Conservation (phyloP, 1,140 invertebrate species). For the Drosophila busckii region DNA sequence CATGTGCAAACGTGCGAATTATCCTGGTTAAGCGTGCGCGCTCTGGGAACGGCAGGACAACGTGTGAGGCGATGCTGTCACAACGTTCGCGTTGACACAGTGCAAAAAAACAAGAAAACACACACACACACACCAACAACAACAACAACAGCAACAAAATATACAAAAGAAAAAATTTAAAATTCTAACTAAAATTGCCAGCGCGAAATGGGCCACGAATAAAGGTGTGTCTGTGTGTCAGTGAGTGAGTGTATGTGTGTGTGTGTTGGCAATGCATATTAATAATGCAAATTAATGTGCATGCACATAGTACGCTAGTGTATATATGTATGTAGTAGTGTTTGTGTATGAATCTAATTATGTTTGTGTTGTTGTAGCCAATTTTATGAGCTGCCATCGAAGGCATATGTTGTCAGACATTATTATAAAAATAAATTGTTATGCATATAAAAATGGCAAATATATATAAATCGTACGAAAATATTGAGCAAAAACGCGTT, state of each 20-base stretch:
- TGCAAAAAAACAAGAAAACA: conserved; percentile 18
- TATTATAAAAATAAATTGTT: too few species aligned
- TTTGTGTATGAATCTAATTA: too few species aligned
- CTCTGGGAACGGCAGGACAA: conserved; percentile 39
- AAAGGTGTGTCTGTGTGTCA: conserved; percentile 47
- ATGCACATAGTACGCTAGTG: conserved; percentile 50
- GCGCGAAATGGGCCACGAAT: conserved; percentile 56
- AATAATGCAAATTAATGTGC: conserved; percentile 76
- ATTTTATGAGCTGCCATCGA: too few species aligned
- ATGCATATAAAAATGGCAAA: too few species aligned
- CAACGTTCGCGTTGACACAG: conserved; percentile 41
- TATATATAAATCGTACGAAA: too few species aligned
- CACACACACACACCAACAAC: conserved; percentile 21
- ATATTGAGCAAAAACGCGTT: too few species aligned
- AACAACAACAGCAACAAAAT: conserved; percentile 3
- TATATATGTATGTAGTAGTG: too few species aligned
- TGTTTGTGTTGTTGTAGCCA: too few species aligned
- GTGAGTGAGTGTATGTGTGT: conserved; percentile 7
- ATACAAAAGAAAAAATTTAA: conserved; percentile 48
- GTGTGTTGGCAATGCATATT: conserved; percentile 41
- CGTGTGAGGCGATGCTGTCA: conserved; percentile 50
- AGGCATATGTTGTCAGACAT: too few species aligned
- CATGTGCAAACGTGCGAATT: conserved; percentile 63
- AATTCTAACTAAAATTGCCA: conserved; percentile 53
- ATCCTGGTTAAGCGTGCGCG: conserved; percentile 30